Evolutionary conservation across 92 coral and sea anemone species (phyloP).

Genomic region (Epizoanthus stellaris): DNA sequence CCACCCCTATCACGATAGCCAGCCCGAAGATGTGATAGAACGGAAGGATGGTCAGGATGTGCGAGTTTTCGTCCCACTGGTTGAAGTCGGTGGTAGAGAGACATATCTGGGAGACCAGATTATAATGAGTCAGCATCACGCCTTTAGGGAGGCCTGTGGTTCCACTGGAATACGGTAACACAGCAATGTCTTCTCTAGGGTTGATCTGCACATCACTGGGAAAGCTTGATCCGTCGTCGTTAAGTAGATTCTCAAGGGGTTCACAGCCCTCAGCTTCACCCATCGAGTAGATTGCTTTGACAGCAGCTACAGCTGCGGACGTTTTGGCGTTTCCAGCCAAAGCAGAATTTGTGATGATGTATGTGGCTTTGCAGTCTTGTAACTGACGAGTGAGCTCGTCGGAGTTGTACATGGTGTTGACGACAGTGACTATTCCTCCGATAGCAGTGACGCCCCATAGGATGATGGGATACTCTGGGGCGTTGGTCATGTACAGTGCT

Average conservation of each 20-base stretch:
- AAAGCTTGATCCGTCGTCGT: slow-evolving; percentile 79
- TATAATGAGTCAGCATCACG: slow-evolving; percentile 84
- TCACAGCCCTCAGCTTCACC: slow-evolving; percentile 72
- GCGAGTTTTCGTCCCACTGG: slow-evolving; percentile 54
- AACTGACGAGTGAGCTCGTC: slow-evolving; percentile 81
- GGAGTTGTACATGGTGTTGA: slow-evolving; percentile 76
- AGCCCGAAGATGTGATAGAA: slow-evolving; percentile 85
- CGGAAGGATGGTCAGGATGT: slow-evolving; percentile 78
- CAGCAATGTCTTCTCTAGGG: slow-evolving; percentile 79
- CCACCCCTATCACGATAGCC: slow-evolving; percentile 67
- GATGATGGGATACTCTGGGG: slow-evolving; percentile 77
- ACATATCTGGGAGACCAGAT: slow-evolving; percentile 68
- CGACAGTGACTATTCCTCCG: slow-evolving; percentile 78
- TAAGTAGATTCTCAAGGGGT: slow-evolving; percentile 70
- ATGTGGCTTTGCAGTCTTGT: slow-evolving; percentile 67
- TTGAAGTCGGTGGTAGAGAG: slow-evolving; percentile 62
- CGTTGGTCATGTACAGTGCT: slow-evolving; percentile 73
- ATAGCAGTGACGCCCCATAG: slow-evolving; percentile 71
- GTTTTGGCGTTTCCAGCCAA: slow-evolving; percentile 74
- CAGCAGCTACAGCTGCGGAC: slow-evolving; percentile 62
- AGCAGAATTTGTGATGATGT: slow-evolving; percentile 71
- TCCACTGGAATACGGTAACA: slow-evolving; percentile 92
- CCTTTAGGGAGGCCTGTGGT: slow-evolving; percentile 93
- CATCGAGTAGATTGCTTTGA: slow-evolving; percentile 63
- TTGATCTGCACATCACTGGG: slow-evolving; percentile 57